A percentile compares a stretch with the other conserved stretches of the same genome.
Conservation (phyloP, 2,113 vertebrate genomes). For the Mormoops blainvillei region DNA sequence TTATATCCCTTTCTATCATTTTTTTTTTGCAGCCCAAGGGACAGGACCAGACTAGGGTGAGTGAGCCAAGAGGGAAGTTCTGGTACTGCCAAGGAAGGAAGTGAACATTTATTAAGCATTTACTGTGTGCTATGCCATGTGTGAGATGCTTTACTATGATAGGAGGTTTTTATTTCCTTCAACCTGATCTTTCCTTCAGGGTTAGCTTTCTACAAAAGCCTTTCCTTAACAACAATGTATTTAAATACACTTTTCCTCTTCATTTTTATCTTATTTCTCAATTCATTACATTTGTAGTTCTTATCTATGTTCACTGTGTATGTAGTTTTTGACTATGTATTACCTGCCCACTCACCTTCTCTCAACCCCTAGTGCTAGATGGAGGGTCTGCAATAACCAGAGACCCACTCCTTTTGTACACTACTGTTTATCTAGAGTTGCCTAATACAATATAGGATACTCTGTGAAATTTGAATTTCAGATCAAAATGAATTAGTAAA, state of each 20-base stretch:
- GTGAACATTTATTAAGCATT: not conserved
- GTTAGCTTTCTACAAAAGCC: not conserved
- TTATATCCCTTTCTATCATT: not conserved
- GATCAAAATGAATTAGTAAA: not conserved
- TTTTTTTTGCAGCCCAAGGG: not conserved
- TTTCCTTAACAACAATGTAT: not conserved
- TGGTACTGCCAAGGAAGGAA: not conserved
- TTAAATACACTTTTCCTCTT: not conserved
- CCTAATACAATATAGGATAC: not conserved
- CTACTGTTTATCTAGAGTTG: not conserved
- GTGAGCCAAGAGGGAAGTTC: not conserved
- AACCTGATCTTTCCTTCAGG: not conserved
- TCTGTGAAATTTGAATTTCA: not conserved
- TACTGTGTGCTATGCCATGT: not conserved
- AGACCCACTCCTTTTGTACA: not conserved
- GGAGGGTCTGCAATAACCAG: not conserved
- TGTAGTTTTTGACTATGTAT: not conserved
- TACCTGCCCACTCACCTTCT: not conserved
- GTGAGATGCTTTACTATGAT: not conserved
- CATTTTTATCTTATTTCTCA: not conserved
- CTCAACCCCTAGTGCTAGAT: not conserved
- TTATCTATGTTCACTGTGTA: not conserved
- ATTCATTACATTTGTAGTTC: not conserved
- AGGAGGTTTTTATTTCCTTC: not conserved
- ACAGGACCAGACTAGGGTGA: not conserved